Evolutionary conservation across 2,888 invertebrate genomes (phyloP).

Genomic region (Tholera decimalis): DNA sequence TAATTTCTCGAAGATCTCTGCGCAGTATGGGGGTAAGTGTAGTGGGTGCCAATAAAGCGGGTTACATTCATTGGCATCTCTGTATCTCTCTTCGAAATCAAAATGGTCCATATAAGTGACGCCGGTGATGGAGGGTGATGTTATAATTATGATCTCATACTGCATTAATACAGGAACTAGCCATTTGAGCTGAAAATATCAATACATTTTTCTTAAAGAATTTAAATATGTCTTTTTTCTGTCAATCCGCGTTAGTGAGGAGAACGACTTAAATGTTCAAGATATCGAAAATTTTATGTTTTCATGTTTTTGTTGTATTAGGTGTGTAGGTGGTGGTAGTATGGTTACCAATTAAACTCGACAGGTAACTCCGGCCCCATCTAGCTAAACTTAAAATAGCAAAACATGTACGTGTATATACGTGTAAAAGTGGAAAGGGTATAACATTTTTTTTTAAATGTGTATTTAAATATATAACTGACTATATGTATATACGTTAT

Average conservation of each 20-base stretch:
- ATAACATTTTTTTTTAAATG: no score
- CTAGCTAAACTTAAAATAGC: no score
- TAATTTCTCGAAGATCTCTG: constrained; percentile 76
- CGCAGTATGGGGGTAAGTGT: constrained; percentile 82
- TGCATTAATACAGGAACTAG: constrained; percentile 53
- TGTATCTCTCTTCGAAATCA: constrained; percentile 81
- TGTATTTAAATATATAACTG: no score
- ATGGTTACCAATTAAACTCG: no score
- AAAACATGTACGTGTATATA: no score
- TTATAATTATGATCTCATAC: constrained; percentile 44
- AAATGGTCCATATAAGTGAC: constrained; percentile 84
- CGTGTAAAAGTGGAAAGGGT: no score
- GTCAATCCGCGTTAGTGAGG: background rate
- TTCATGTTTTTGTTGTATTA: background rate
- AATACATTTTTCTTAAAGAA: background rate
- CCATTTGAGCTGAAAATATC: constrained; percentile 65
- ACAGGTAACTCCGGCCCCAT: no score
- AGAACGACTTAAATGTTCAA: background rate
- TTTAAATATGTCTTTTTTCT: background rate
- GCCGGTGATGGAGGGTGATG: constrained; percentile 79
- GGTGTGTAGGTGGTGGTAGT: background rate
- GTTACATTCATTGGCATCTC: constrained; percentile 81
- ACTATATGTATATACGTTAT: no score
- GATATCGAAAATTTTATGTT: background rate
- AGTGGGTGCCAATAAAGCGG: constrained; percentile 85